These are phyloP conservation scores for Calliscelio sp. DNA, from an alignment of 2,888 invertebrate genomes.

Conservation along the genomic window DNA sequence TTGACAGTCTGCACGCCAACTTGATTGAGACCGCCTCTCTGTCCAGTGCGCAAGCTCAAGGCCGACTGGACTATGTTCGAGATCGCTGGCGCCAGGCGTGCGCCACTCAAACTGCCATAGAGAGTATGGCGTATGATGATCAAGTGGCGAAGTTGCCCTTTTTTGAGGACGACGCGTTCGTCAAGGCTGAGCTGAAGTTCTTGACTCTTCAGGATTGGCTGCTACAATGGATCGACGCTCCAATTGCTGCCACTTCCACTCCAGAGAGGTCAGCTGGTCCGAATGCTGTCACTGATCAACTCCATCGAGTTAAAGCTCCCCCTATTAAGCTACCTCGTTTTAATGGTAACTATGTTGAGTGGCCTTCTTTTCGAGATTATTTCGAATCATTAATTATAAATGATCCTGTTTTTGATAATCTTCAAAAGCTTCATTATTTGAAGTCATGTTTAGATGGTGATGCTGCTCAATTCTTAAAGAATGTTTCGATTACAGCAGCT, in stretches of 20 bases:
- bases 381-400: constrained; percentile 24
- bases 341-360: constrained; percentile 12
- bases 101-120: neutral
- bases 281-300: neutral
- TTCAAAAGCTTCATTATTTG: constrained; percentile 15
- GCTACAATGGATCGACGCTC: neutral
- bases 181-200: neutral
- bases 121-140: neutral
- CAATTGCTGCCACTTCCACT: neutral
- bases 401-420: constrained; percentile 11
- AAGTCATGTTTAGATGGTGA: constrained; percentile 31
- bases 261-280: neutral
- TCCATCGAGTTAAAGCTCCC: neutral
- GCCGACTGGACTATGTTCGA: neutral
- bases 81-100: neutral
- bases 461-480: constrained; percentile 8
- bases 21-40: neutral
- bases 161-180: neutral
- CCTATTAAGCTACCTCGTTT: neutral
- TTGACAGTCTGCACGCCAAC: neutral
- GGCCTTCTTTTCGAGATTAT: constrained; percentile 14
- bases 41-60: neutral
- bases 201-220: neutral
- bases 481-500: constrained; percentile 3
- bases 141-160: neutral